phyloP scores from a whole-genome alignment of 2,797 vertebrate genomes.

The Coregonus ussuriensis region DNA sequence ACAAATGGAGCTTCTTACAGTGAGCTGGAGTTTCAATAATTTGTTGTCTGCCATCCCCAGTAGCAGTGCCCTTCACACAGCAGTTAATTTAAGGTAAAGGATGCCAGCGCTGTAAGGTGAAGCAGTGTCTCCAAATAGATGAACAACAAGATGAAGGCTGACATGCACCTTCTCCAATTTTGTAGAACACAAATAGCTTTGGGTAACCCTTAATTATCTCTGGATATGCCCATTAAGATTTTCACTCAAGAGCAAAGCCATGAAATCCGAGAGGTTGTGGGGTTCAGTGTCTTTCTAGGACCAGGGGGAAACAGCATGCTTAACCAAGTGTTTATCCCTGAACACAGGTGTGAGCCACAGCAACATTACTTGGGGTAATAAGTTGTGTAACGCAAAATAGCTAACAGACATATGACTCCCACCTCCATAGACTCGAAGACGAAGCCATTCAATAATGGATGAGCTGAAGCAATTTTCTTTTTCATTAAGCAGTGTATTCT shows the following conservation, averaged over 20 bases:
- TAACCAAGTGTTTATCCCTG: constrained; percentile 35
- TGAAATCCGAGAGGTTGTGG: constrained; percentile 7
- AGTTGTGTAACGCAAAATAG: constrained; percentile 44
- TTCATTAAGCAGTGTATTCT: constrained; percentile 46
- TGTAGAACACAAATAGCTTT: constrained; percentile 46
- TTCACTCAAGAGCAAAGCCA: constrained; percentile 45
- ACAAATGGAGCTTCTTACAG: constrained; percentile 2
- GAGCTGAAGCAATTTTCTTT: constrained; percentile 18
- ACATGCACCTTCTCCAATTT: constrained; percentile 46
- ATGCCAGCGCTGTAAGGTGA: constrained; percentile 39
- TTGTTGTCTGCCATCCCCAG: constrained; percentile 24
- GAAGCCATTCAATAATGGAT: constrained; percentile 37
- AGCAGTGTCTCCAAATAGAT: constrained; percentile 43
- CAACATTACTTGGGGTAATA: constrained; percentile 51
- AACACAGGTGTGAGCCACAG: constrained; percentile 31
- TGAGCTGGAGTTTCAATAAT: constrained; percentile 22
- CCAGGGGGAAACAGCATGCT: background rate
- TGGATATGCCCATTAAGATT: constrained; percentile 53
- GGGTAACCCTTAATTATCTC: constrained; percentile 56
- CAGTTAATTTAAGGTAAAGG: constrained; percentile 42
- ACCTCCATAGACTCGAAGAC: constrained; percentile 25
- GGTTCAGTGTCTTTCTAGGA: constrained; percentile 22
- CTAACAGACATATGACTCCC: constrained; percentile 34
- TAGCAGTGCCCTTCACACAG: constrained; percentile 12
- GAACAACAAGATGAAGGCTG: constrained; percentile 46